Evolutionary conservation across 2,888 invertebrate species (phyloP).

Genomic region (Toxonevra muliebris): DNA sequence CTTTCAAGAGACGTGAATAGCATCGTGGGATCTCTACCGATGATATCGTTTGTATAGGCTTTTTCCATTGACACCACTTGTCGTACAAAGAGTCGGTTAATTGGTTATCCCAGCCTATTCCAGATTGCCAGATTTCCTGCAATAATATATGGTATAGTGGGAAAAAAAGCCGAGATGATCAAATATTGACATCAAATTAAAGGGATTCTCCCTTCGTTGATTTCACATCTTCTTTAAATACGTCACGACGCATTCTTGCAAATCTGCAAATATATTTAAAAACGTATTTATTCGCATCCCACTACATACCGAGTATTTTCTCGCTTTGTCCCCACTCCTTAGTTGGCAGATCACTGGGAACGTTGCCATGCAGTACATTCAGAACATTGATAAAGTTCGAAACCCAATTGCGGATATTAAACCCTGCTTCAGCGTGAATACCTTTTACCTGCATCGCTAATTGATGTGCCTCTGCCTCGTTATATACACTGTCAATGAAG

Average conservation of each 20-base stretch:
- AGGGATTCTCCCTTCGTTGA: constrained; percentile 34
- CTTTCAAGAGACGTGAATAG: constrained; percentile 13
- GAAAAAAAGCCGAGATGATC: neutral
- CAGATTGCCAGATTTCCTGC: constrained; percentile 37
- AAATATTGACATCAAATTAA: constrained; percentile 36
- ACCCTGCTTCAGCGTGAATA: constrained; percentile 19
- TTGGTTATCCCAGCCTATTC: constrained; percentile 30
- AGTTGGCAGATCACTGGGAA: neutral
- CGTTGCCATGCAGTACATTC: neutral
- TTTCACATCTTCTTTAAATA: constrained; percentile 1
- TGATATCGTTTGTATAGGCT: neutral
- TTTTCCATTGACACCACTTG: constrained; percentile 13
- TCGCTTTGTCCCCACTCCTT: constrained; percentile 8
- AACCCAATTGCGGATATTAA: constrained; percentile 30
- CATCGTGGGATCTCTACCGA: too few relatives aligned
- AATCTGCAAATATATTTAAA: constrained; percentile 36
- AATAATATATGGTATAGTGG: constrained; percentile 24
- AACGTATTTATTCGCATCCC: constrained; percentile 33
- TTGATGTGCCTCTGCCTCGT: neutral
- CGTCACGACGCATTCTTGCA: constrained; percentile 31
- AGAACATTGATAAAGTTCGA: constrained; percentile 19
- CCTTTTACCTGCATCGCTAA: constrained; percentile 13
- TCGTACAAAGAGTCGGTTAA: neutral
- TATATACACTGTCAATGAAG: constrained; percentile 20
- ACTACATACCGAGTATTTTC: constrained; percentile 34